These are phyloP conservation scores for Centropyge bicolor DNA, from an alignment of 2,797 vertebrate genomes.

Conservation along the genomic window DNA sequence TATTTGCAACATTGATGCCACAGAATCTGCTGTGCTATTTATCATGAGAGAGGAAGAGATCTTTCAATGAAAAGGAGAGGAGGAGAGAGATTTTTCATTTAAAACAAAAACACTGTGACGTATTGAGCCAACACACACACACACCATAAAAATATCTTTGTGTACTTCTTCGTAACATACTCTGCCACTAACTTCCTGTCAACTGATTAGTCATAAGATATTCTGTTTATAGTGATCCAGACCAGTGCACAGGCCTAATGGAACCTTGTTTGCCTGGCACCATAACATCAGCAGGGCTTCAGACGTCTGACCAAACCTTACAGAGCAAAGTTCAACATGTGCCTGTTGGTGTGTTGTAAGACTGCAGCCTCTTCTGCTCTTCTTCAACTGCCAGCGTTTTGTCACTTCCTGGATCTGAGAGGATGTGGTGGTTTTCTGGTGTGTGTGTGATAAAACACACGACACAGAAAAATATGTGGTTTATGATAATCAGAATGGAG, in stretches of 20 bases:
- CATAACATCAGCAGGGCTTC: conserved; percentile 13
- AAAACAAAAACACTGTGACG: accelerated
- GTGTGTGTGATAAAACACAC: conserved; percentile 30
- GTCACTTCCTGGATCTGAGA: conserved; percentile 68
- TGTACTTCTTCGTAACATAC: background rate
- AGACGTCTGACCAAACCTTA: background rate
- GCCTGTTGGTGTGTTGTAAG: background rate
- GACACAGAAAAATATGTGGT: conserved; percentile 12
- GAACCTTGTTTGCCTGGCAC: conserved; percentile 45
- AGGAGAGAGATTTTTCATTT: conserved; percentile 7
- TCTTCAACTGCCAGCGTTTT: conserved; percentile 44
- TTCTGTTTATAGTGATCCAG: conserved; percentile 40
- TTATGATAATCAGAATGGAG: background rate
- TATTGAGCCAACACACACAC: background rate
- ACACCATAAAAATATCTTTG: conserved; percentile 1
- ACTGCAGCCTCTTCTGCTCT: conserved; percentile 3
- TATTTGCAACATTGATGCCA: conserved; percentile 11
- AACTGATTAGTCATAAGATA: conserved; percentile 3
- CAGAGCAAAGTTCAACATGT: background rate
- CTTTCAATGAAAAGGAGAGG: conserved; percentile 14
- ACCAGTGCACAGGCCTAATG: conserved; percentile 28
- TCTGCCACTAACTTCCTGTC: background rate
- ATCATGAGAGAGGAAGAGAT: conserved; percentile 9
- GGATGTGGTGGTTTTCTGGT: conserved; percentile 71
- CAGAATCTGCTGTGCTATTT: conserved; percentile 7